Evolutionary conservation across 2,888 invertebrate species (phyloP).

Genomic region (Charanyca ferruginea): DNA sequence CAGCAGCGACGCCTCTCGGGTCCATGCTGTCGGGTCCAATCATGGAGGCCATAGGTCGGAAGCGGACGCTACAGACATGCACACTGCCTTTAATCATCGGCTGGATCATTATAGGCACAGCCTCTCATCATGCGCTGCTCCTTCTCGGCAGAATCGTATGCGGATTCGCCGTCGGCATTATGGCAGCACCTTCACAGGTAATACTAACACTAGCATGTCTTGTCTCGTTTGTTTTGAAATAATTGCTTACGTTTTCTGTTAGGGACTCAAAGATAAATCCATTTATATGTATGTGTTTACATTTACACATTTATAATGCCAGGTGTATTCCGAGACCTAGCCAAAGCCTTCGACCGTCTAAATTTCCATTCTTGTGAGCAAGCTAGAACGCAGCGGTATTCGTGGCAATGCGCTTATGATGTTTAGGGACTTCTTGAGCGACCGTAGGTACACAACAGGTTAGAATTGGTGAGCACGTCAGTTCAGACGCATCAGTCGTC

Average conservation of each 20-base stretch:
- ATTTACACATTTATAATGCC: no score
- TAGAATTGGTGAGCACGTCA: no score
- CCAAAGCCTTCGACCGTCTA: not conserved
- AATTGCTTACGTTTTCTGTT: conserved; percentile 5
- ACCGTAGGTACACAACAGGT: not conserved
- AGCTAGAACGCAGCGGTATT: not conserved
- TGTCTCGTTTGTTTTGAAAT: conserved; percentile 2
- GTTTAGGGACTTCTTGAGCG: not conserved
- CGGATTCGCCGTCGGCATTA: conserved; percentile 94
- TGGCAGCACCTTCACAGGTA: conserved; percentile 95
- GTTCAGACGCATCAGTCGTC: not conserved
- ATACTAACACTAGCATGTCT: conserved; percentile 5
- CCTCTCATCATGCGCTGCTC: conserved; percentile 90
- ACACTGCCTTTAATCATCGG: conserved; percentile 93
- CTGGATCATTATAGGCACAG: conserved; percentile 93
- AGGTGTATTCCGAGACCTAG: no score
- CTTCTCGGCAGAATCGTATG: conserved; percentile 93
- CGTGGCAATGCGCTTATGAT: not conserved
- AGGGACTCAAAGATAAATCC: conserved; percentile 1
- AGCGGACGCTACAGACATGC: conserved; percentile 92
- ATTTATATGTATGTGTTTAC: no score
- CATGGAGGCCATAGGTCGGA: conserved; percentile 93
- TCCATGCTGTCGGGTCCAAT: conserved; percentile 93
- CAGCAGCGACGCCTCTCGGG: conserved; percentile 94
- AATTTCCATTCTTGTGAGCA: not conserved